phyloP scores from a whole-genome alignment of 2,888 invertebrate species.

The Tupiocoris notatus region DNA sequence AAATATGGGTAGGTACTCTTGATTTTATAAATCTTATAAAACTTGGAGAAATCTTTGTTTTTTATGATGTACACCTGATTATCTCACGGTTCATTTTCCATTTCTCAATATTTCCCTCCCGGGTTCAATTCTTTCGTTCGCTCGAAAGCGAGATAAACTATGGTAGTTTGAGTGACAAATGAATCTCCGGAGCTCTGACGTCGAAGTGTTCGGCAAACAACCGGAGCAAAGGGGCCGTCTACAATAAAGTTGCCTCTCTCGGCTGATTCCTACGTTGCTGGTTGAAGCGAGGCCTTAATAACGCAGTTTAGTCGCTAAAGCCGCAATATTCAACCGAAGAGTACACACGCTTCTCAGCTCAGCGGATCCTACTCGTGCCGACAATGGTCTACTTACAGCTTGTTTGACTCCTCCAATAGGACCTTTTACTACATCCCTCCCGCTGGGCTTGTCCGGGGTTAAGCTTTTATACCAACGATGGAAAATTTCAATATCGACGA shows the following conservation, averaged over 20 bases:
- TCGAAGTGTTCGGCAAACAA: constrained; percentile 29
- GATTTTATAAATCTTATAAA: too few relatives aligned
- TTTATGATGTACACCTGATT: too few relatives aligned
- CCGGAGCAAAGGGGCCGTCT: not conserved
- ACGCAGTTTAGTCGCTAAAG: constrained; percentile 10
- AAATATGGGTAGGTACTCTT: too few relatives aligned
- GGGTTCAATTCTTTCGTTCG: too few relatives aligned
- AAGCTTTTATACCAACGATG: constrained; percentile 22
- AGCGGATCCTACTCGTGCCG: not conserved
- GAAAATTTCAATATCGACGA: constrained; percentile 23
- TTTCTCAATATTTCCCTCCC: too few relatives aligned
- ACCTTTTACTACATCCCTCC: not conserved
- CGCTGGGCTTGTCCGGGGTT: not conserved
- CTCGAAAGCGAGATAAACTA: too few relatives aligned
- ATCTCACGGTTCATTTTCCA: too few relatives aligned
- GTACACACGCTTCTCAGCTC: constrained; percentile 13
- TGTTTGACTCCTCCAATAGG: not conserved
- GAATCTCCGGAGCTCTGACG: not conserved
- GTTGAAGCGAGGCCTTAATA: constrained; percentile 22
- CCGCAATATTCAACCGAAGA: constrained; percentile 28
- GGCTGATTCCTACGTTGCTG: not conserved
- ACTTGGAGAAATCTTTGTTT: too few relatives aligned
- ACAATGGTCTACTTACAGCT: constrained; percentile 19
- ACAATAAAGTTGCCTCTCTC: constrained; percentile 19
- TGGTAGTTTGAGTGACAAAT: not conserved